Evolutionary conservation across 2,888 invertebrate species (phyloP), one percentile per base, ranked within the genome.

Genomic region (Heliconius ismenius): DNA sequence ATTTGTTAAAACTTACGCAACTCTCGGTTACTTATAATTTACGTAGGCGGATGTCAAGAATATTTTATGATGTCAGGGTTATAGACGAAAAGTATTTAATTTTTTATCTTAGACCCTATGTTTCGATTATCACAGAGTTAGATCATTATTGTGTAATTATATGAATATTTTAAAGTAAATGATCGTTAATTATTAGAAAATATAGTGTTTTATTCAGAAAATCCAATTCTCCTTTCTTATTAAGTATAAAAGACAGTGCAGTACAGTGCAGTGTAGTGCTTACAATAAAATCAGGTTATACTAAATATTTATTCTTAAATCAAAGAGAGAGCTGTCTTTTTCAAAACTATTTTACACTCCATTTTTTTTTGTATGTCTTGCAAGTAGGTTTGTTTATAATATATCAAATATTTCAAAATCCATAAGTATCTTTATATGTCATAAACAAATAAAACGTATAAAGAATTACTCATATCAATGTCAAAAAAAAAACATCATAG

Each of bases 1-100:
- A 90, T 98, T 98, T 95, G 98, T 98, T 94, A 98, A 98, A 96
- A 98, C 98, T 89, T 98, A 98, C 92, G 97, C 98, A 91, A 98
- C 98, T 85, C 96, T 98, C 92, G 98, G 98, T 92, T 98, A 98
- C 92, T 97, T 98, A 95, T 98, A 97, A 96, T 95, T 95, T 92
- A 86, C 86, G 91, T 93, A 92, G 92, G 86, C 86, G 86, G 89
- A 87, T 90, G 91, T 90, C 90, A 90, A 91, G 84, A 90, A 91
- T 90, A 89, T 89, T 89, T 91, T 89, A 88, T 86, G 85, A 90
- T 85, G 88, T 87, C 89, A 91, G 90, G 90, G 91, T 90, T 90
- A 86, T 89, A 90, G 86, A 85, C 62, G 84, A 84, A 81, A 88
- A 86, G 85, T 84, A 86, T 89, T 92, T 91, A 88, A 87, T 91